Evolutionary conservation across 2,797 vertebrate species (phyloP), one percentile per base, ranked within the genome.

Genomic region (Enteromius anoplus): DNA sequence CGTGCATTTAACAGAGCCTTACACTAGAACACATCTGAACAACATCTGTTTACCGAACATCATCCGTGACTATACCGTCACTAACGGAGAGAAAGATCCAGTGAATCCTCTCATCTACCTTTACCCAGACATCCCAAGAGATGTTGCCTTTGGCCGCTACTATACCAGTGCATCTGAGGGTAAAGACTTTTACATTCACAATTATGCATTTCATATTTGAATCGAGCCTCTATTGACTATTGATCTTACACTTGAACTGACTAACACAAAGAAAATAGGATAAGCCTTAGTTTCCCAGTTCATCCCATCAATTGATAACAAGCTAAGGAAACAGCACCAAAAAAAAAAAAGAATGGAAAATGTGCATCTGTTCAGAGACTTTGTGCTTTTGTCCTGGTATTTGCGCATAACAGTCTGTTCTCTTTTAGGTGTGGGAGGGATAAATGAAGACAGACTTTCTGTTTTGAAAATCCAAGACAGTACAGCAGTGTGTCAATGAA

Each of bases 121-220:
- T 2, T 98, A 98, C 89, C 98, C 98, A 0, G 89, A 96, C 75
- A 96, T 93, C 80, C 95, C 92, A 87, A 97, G 94, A 86, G 96
- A 99, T 87, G 72, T 47, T 0, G 97, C 94, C 37, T 97, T 99
- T 34, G 92, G 93, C 62, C 92, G 89, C 23, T 97, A 97, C 88
- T 96, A 95, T 92, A 96, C 90, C 88, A 89, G 88, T 32, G 88
- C 91, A 1, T 92, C 94, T 87, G 94, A 96, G 60, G 88, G 95
- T 97, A 90, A 89, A 64, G 73, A 60, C 60, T 70, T 51, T 62
- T 42, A 42, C 5, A 42, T 42, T 47, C 17, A 49, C 17, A 64
- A 29, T 14, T 60, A 60, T 9, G 21, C 51, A 58, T n/a, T 40
- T 40, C 51, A 23, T 21, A 51, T 40, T 37, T 40, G 12, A 17